Percentiles rank a stretch among this genome's conserved stretches.
Evolutionary conservation across 2,797 vertebrate species (phyloP).

Genomic region (Chloroceryle inda): DNA sequence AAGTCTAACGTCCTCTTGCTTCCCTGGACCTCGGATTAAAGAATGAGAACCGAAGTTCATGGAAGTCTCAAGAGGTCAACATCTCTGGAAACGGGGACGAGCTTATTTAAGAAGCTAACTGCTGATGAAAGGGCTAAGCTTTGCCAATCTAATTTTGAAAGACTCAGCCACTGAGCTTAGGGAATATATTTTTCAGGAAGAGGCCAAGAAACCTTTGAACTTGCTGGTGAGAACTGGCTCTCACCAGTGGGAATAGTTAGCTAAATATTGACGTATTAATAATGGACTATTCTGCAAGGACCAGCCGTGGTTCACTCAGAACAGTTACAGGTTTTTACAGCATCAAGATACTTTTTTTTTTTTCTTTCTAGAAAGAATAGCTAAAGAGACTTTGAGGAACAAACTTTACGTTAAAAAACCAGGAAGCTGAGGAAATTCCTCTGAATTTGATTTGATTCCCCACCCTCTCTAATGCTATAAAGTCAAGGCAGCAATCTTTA

Average conservation of each 20-base stretch:
- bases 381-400: neutral
- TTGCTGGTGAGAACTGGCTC: neutral
- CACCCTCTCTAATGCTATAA: constrained; percentile 8
- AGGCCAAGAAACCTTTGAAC: neutral
- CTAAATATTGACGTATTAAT: constrained; percentile 30
- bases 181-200: neutral
- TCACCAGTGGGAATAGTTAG: constrained; percentile 2
- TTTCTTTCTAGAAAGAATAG: constrained; percentile 3
- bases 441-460: constrained; percentile 9
- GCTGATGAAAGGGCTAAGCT: neutral
- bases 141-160: constrained; percentile 9
- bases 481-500: constrained; percentile 35
- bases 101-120: neutral
- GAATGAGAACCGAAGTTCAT: neutral
- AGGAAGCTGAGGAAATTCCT: constrained; percentile 2
- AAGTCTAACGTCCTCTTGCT: neutral
- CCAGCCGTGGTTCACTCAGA: constrained; percentile 24
- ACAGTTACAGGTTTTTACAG: constrained; percentile 47
- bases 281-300: constrained; percentile 42
- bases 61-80: neutral
- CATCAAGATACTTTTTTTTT: neutral
- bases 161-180: constrained; percentile 6
- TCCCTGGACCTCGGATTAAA: constrained; percentile 11
- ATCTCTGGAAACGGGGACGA: neutral
- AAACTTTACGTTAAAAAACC: constrained; percentile 6